Evolutionary conservation across 2,797 vertebrate species (phyloP).

Genomic region (Manis crassicaudata): DNA sequence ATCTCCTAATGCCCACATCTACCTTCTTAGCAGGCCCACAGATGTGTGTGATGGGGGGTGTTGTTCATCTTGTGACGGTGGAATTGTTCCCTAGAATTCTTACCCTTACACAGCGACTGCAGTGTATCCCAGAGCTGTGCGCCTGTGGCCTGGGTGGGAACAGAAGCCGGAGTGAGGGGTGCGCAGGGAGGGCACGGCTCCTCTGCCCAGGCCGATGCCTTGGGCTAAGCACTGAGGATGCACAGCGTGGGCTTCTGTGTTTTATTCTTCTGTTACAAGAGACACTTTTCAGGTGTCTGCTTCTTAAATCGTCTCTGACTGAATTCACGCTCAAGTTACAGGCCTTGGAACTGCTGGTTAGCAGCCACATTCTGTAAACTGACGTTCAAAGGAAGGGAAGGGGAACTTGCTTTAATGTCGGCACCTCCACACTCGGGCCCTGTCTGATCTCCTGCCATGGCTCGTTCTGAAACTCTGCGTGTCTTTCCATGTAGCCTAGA

Average conservation of each 20-base stretch:
- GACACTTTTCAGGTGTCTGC: not conserved
- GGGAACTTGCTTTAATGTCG: constrained; percentile 76
- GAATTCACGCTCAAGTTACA: constrained; percentile 65
- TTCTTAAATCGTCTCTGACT: constrained; percentile 58
- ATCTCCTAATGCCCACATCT: not conserved
- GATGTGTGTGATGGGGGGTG: not conserved
- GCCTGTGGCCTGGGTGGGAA: not conserved
- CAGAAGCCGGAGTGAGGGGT: not conserved
- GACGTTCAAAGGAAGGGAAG: constrained; percentile 79
- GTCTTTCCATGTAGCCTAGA: constrained; percentile 79
- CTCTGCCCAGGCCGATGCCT: not conserved
- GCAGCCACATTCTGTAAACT: constrained; percentile 71
- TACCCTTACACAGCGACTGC: not conserved
- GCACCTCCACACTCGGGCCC: constrained; percentile 69
- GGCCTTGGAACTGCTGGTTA: constrained; percentile 77
- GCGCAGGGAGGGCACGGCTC: not conserved
- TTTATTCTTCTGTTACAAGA: rapidly evolving
- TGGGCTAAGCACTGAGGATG: not conserved
- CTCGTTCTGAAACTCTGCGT: constrained; percentile 80
- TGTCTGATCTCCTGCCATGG: constrained; percentile 87
- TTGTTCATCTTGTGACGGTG: not conserved
- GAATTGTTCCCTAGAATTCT: not conserved
- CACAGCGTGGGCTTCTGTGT: rapidly evolving
- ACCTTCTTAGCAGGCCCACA: not conserved
- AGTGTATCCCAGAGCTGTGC: not conserved